These are phyloP conservation scores for Paralvinella palmiformis DNA, from an alignment of 1,140 invertebrate genomes.

Conservation along the genomic window DNA sequence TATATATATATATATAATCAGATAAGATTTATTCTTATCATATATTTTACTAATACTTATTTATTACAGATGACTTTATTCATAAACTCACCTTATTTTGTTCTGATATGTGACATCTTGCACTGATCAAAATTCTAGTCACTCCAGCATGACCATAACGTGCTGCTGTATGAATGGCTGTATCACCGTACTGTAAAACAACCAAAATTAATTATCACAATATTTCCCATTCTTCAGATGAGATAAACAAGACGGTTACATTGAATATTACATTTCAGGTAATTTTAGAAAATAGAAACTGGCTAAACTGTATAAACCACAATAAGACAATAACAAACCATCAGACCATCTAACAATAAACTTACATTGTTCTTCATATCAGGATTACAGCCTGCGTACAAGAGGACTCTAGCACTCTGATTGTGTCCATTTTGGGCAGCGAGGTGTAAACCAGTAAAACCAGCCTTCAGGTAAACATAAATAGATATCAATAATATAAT, in stretches of 20 bases:
- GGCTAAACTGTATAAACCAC: background rate
- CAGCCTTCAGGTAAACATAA: too few species aligned
- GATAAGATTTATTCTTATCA: conserved; percentile 9
- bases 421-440: conserved; percentile 91
- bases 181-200: conserved; percentile 68
- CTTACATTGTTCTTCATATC: conserved; percentile 86
- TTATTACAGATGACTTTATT: background rate
- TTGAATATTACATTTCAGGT: background rate
- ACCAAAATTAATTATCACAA: background rate
- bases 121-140: conserved; percentile 80
- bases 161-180: conserved; percentile 85
- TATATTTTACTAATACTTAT: background rate
- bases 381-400: conserved; percentile 78
- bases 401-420: conserved; percentile 81
- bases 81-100: conserved; percentile 71
- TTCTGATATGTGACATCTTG: conserved; percentile 75
- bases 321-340: conserved; percentile 7
- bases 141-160: conserved; percentile 94
- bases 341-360: conserved; percentile 22
- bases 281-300: background rate
- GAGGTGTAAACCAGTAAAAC: conserved; percentile 82
- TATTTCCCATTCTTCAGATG: conserved; percentile 7
- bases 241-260: background rate
- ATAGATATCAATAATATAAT: too few species aligned
- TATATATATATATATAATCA: too few species aligned